phyloP scores from a whole-genome alignment of 2,888 invertebrate species.

The Polietes domitor region DNA sequence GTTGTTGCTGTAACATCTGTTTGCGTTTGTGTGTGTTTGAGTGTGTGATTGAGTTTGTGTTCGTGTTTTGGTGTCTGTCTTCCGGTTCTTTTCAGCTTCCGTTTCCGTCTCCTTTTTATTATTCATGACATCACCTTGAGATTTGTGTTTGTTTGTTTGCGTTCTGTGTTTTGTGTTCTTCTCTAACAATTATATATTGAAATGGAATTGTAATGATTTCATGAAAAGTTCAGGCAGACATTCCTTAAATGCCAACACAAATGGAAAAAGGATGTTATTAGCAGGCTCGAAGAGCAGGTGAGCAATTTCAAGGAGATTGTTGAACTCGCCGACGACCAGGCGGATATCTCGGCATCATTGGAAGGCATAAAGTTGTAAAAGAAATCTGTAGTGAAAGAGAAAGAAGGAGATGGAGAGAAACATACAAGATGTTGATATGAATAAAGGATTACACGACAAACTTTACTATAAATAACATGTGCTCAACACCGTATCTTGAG shows the following conservation, averaged over 20 bases:
- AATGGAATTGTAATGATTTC: conserved; percentile 53
- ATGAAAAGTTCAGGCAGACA: conserved; percentile 43
- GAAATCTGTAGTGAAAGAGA: conserved; percentile 76
- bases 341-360: conserved; percentile 72
- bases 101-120: conserved; percentile 31
- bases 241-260: conserved; percentile 47
- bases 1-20: conserved; percentile 12
- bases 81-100: conserved; percentile 20
- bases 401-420: conserved; percentile 54
- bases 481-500: too few species aligned
- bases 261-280: conserved; percentile 37
- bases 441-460: too few species aligned
- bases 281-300: conserved; percentile 22
- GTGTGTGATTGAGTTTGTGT: conserved; percentile 19
- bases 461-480: too few species aligned
- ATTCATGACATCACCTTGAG: conserved; percentile 57
- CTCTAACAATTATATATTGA: conserved; percentile 19
- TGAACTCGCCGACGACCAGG: conserved; percentile 55
- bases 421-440: too few species aligned
- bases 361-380: conserved; percentile 78
- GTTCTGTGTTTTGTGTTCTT: conserved; percentile 8
- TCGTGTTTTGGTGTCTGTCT: conserved; percentile 18
- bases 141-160: conserved; percentile 34
- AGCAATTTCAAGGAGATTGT: conserved; percentile 37
- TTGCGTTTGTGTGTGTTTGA: conserved; percentile 44